Evolutionary conservation across 2,888 invertebrate species (phyloP).

Genomic region (Lysandra bellargus): DNA sequence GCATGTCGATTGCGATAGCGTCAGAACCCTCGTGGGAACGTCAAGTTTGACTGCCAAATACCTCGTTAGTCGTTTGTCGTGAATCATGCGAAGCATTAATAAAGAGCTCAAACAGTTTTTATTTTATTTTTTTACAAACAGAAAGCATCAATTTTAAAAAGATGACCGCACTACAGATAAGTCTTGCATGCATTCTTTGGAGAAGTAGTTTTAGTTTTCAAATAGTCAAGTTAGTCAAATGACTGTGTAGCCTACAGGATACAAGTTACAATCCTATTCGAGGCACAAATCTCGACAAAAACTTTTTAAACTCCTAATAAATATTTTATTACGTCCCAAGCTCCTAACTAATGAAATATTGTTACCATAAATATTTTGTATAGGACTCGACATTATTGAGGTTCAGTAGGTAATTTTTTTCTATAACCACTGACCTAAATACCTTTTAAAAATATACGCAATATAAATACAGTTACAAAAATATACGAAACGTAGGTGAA

Average conservation of each 20-base stretch:
- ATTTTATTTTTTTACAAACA: no score
- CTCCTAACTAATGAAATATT: no score
- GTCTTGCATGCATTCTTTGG: not conserved
- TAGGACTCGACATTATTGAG: no score
- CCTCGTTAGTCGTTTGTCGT: conserved; percentile 12
- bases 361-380: no score
- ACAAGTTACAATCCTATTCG: conserved; percentile 24
- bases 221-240: conserved; percentile 44
- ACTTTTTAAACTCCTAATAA: conserved; percentile 64
- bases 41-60: conserved; percentile 27
- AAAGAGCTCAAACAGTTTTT: not conserved
- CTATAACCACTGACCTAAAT: not conserved
- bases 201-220: not conserved
- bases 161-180: no score
- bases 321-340: conserved; percentile 68
- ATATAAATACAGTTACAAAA: conserved; percentile 2
- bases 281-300: conserved; percentile 66
- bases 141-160: no score
- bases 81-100: conserved; percentile 11
- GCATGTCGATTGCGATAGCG: conserved; percentile 56
- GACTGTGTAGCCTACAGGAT: conserved; percentile 39
- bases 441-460: not conserved
- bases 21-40: conserved; percentile 53
- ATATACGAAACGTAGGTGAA: not conserved
- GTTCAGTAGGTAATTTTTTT: no score